Evolutionary conservation across 92 coral and sea anemone species (phyloP).

Genomic region (Palythoa grandiflora): DNA sequence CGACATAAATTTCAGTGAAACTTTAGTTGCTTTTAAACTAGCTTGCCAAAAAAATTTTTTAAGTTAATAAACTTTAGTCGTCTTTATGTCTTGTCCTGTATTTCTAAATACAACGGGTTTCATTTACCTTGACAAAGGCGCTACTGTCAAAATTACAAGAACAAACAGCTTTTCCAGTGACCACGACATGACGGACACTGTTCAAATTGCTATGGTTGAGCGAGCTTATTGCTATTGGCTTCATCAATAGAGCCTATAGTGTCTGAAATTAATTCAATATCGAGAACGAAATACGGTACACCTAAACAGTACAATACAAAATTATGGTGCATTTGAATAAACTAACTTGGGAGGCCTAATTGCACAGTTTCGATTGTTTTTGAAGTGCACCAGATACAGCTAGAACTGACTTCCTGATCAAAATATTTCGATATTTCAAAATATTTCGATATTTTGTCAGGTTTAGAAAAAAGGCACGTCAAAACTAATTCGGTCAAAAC

Average conservation of each 20-base stretch:
- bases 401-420: no score
- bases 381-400: neutral
- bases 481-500: no score
- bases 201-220: slow-evolving; percentile 39
- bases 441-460: no score
- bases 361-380: neutral
- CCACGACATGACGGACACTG: slow-evolving; percentile 43
- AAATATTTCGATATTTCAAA: no score
- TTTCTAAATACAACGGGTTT: slow-evolving; percentile 8
- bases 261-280: slow-evolving; percentile 53
- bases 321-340: neutral
- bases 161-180: slow-evolving; percentile 12
- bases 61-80: neutral
- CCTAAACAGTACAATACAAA: slow-evolving; percentile 19
- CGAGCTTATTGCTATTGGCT: slow-evolving; percentile 4
- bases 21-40: slow-evolving; percentile 18
- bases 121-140: slow-evolving; percentile 32
- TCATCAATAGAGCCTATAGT: slow-evolving; percentile 33
- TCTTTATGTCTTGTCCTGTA: neutral
- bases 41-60: neutral
- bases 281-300: slow-evolving; percentile 8
- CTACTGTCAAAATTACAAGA: slow-evolving; percentile 39
- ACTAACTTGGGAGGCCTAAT: neutral
- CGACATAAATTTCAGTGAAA: slow-evolving; percentile 10
- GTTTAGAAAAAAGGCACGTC: no score